Conservation (phyloP, 2,113 vertebrate genomes). For the human (Homo sapiens) region GRCh38 chr9:99126001-99126500, state of each 20-base stretch:
- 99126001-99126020: not conserved
- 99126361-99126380: not conserved
- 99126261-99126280: not conserved
- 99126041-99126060: not conserved
- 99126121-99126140: not conserved
- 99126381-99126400: not conserved
- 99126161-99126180: not conserved
- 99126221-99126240: not conserved
- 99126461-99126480: slow-evolving; percentile 42
- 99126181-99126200: not conserved
- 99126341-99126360: not conserved
- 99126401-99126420: not conserved
- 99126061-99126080: not conserved
- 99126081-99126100: slow-evolving; percentile 38
- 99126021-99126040: not conserved
- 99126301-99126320: not conserved
- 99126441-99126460: slow-evolving; percentile 8
- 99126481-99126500: slow-evolving; percentile 1
- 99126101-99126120: slow-evolving; percentile 2
- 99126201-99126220: not conserved
- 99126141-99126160: not conserved
- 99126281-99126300: not conserved
- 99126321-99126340: not conserved
- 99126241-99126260: not conserved
- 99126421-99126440: not conserved